Evolutionary conservation across 2,888 invertebrate species (phyloP).

Genomic region (Chirona hameri): DNA sequence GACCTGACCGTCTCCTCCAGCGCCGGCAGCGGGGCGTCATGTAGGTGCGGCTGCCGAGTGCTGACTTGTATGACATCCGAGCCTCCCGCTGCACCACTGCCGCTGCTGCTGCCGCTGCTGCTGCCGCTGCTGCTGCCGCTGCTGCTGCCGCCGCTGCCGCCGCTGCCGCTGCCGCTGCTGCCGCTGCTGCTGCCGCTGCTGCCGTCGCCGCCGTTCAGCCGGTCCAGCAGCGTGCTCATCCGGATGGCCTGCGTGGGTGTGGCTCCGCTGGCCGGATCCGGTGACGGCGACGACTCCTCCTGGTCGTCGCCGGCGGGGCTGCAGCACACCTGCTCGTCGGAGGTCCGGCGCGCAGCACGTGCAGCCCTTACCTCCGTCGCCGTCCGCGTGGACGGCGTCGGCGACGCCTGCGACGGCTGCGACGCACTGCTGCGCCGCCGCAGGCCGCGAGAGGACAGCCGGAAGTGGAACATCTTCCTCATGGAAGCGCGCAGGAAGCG

Average conservation of each 20-base stretch:
- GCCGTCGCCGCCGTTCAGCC: background rate
- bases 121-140: background rate
- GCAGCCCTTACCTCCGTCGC: background rate
- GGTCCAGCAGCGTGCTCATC: conserved; percentile 26
- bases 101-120: too few species aligned
- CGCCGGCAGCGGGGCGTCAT: background rate
- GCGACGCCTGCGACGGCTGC: background rate
- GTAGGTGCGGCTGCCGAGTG: background rate
- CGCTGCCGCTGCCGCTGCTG: background rate
- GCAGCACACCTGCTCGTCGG: background rate
- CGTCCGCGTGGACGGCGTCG: background rate
- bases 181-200: background rate
- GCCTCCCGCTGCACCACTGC: background rate
- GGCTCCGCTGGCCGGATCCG: background rate
- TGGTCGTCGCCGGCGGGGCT: background rate
- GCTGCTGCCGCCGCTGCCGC: background rate
- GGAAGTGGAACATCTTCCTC: conserved; percentile 54
- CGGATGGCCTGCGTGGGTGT: background rate
- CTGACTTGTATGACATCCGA: background rate
- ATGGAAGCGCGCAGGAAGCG: conserved; percentile 53
- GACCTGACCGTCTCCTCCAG: background rate
- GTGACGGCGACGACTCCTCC: background rate
- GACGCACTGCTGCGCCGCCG: conserved; percentile 13
- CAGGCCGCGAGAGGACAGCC: conserved; percentile 47
- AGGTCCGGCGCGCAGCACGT: background rate